These are phyloP conservation scores for Palythoa heliodiscus DNA, from an alignment of 92 coral and sea anemone genomes.

Conservation along the genomic window DNA sequence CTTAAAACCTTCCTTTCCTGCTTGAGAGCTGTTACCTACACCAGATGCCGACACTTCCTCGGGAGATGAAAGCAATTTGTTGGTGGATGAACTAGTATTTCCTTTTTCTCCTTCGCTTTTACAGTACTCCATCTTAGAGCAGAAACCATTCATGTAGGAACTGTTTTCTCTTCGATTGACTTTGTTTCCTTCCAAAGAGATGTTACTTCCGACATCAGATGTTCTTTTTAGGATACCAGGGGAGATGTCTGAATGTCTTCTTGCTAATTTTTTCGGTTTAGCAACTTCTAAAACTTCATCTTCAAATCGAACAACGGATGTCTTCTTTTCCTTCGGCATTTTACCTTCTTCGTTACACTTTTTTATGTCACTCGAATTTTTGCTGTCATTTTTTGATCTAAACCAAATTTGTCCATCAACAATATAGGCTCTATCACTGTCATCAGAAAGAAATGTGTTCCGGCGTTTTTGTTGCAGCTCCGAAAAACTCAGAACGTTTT, in stretches of 20 bases:
- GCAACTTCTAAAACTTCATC: constrained; percentile 31
- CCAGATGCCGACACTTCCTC: too few relatives aligned
- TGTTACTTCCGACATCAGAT: background rate
- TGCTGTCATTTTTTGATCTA: background rate
- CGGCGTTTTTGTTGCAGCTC: constrained; percentile 1
- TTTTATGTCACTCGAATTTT: background rate
- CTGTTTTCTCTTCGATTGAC: background rate
- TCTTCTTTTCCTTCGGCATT: constrained; percentile 19
- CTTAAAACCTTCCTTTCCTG: too few relatives aligned
- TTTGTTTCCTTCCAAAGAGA: background rate
- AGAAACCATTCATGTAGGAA: background rate
- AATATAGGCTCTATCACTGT: background rate
- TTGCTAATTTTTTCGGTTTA: background rate
- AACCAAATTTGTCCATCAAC: background rate
- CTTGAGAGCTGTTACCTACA: too few relatives aligned
- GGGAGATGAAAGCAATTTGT: too few relatives aligned
- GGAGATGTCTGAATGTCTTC: constrained; percentile 33
- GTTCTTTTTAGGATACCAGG: constrained; percentile 20
- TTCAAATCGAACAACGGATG: constrained; percentile 43
- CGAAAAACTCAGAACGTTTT: constrained; percentile 9
- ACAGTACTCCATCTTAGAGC: background rate
- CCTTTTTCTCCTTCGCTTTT: too few relatives aligned
- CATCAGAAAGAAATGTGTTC: background rate
- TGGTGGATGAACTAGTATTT: too few relatives aligned
- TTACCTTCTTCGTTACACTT: constrained; percentile 4